Percentiles rank a stretch among this genome's conserved stretches.
Evolutionary conservation across 1,140 invertebrate species (phyloP).

Genomic region (Prorops nasuta): DNA sequence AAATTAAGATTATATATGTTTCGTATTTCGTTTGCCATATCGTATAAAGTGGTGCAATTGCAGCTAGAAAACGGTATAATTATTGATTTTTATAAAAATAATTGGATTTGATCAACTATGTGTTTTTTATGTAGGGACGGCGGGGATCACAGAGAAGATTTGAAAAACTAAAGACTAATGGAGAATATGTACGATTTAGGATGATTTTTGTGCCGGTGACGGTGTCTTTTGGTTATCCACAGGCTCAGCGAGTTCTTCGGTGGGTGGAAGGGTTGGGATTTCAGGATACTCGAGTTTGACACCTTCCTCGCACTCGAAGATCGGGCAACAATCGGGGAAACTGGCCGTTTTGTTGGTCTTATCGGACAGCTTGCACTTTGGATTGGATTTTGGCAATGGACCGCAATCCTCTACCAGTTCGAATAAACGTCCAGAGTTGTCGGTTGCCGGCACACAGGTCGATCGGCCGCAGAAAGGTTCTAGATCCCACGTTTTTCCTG

Average conservation of each 20-base stretch:
- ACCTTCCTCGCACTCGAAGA: slow-evolving; percentile 80
- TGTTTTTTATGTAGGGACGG: no score
- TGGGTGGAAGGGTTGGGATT: slow-evolving; percentile 65
- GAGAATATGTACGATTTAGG: no score
- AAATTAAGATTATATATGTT: no score
- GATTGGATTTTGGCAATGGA: slow-evolving; percentile 78
- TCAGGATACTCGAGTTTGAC: slow-evolving; percentile 83
- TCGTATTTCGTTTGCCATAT: no score
- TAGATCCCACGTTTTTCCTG: slow-evolving; percentile 79
- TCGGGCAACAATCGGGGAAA: slow-evolving; percentile 82
- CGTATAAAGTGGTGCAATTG: no score
- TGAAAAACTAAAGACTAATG: no score
- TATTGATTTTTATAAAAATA: no score
- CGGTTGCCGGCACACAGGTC: slow-evolving; percentile 77
- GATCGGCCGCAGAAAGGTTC: slow-evolving; percentile 84
- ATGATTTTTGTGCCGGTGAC: slow-evolving; percentile 11
- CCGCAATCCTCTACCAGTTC: slow-evolving; percentile 87
- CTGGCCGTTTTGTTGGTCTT: slow-evolving; percentile 85
- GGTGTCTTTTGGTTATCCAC: slow-evolving; percentile 51
- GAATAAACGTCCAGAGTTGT: slow-evolving; percentile 69
- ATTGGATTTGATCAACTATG: no score
- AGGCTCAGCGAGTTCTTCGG: slow-evolving; percentile 48
- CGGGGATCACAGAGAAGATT: no score
- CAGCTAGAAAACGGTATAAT: no score
- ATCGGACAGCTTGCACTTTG: slow-evolving; percentile 81